Evolutionary conservation across 2,113 vertebrate genomes (phyloP).

Genomic region (Pan paniscus): DNA sequence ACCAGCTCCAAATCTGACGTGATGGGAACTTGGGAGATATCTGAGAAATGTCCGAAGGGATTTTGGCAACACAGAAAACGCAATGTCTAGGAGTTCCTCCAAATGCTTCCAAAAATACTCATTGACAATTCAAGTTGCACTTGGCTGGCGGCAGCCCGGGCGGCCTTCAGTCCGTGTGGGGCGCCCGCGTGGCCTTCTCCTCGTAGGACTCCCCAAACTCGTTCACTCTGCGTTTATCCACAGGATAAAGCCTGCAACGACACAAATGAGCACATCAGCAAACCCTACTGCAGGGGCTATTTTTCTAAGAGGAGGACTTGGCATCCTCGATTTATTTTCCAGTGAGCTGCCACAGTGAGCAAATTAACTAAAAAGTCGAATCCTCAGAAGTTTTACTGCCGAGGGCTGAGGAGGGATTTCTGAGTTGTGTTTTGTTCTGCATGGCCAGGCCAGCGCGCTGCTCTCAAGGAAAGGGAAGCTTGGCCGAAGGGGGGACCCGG

Average conservation of each 20-base stretch:
- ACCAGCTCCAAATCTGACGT: not conserved
- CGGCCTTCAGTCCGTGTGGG: conserved; percentile 85
- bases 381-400: not conserved
- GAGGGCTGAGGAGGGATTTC: not conserved
- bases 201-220: conserved; percentile 92
- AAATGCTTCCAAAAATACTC: conserved; percentile 80
- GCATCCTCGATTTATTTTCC: not conserved
- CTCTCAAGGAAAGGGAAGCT: not conserved
- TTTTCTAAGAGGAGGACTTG: no score
- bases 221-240: conserved; percentile 93
- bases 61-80: conserved; percentile 86
- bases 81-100: conserved; percentile 72
- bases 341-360: not conserved
- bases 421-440: not conserved
- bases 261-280: not conserved
- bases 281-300: not conserved
- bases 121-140: conserved; percentile 37
- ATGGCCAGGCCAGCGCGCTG: not conserved
- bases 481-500: rapidly evolving
- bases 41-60: conserved; percentile 72
- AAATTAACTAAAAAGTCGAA: not conserved
- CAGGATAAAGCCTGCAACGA: conserved; percentile 88
- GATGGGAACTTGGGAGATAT: conserved; percentile 38
- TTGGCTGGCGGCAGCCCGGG: conserved; percentile 45
- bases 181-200: conserved; percentile 89